These are phyloP conservation scores for Lepidocolaptes lacrymiger DNA, from an alignment of 2,797 vertebrate genomes.

Conservation along the genomic window DNA sequence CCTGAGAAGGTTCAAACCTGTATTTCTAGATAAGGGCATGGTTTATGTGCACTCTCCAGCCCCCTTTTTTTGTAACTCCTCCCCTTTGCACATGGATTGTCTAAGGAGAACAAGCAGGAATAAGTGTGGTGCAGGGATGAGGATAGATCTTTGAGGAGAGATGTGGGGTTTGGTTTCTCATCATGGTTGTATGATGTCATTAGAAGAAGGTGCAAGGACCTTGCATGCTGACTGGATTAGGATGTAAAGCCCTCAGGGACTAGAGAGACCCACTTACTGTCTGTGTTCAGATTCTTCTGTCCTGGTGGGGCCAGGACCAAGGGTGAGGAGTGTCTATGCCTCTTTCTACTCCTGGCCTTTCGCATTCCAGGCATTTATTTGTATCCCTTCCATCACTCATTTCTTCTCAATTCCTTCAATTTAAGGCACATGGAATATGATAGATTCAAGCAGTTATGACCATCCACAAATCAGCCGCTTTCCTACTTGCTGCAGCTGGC, in stretches of 20 bases:
- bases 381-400: neutral
- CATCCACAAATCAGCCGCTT: neutral
- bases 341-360: neutral
- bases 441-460: constrained; percentile 20
- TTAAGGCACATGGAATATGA: constrained; percentile 3
- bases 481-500: neutral
- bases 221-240: neutral
- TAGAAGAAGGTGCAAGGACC: neutral
- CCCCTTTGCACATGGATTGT: neutral
- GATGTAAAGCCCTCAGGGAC: neutral
- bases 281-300: neutral
- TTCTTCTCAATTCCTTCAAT: constrained; percentile 18
- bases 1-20: neutral
- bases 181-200: neutral
- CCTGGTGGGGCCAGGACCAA: neutral
- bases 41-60: neutral
- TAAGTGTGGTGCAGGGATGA: neutral
- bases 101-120: neutral
- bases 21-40: fast-evolving
- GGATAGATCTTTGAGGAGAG: neutral
- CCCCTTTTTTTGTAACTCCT: neutral
- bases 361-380: neutral
- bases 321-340: neutral
- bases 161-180: neutral
- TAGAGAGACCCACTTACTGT: neutral